These are phyloP conservation scores for Apis cerana DNA, from an alignment of 1,140 invertebrate genomes.

Conservation along the genomic window DNA sequence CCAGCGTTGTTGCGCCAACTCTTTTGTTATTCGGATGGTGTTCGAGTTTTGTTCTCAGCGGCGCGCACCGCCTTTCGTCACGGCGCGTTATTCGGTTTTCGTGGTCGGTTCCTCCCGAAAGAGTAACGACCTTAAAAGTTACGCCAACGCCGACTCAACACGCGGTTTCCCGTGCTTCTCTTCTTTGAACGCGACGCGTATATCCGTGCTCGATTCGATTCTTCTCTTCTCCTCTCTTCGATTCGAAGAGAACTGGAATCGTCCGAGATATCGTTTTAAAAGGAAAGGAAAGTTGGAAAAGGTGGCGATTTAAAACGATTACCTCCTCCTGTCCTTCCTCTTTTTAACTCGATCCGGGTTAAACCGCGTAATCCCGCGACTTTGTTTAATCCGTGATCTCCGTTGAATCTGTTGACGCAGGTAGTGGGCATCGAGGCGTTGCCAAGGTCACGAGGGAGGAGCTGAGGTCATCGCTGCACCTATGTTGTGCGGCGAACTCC, in stretches of 20 bases:
- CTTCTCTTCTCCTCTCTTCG: neutral
- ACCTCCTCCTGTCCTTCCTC: neutral
- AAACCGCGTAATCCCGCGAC: neutral
- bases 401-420: constrained; percentile 33
- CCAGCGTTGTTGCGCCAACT: constrained; percentile 34
- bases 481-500: constrained; percentile 81
- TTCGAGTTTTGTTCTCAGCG: constrained; percentile 51
- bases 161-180: neutral
- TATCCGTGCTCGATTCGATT: neutral
- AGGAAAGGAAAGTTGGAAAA: neutral
- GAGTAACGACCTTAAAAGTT: constrained; percentile 41
- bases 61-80: constrained; percentile 24
- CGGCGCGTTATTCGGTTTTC: constrained; percentile 36
- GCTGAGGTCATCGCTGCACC: constrained; percentile 71
- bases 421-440: constrained; percentile 61
- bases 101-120: constrained; percentile 21
- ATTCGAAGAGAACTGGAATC: neutral
- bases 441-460: constrained; percentile 67
- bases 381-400: constrained; percentile 26
- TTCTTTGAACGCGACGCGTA: neutral
- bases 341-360: neutral
- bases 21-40: constrained; percentile 54
- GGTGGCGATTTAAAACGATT: constrained; percentile 10
- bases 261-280: neutral
- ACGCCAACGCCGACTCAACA: constrained; percentile 1